Evolutionary conservation across 2,113 vertebrate species (phyloP), one percentile per base, ranked within the genome.

Genomic region (Pelecanus crispus): DNA sequence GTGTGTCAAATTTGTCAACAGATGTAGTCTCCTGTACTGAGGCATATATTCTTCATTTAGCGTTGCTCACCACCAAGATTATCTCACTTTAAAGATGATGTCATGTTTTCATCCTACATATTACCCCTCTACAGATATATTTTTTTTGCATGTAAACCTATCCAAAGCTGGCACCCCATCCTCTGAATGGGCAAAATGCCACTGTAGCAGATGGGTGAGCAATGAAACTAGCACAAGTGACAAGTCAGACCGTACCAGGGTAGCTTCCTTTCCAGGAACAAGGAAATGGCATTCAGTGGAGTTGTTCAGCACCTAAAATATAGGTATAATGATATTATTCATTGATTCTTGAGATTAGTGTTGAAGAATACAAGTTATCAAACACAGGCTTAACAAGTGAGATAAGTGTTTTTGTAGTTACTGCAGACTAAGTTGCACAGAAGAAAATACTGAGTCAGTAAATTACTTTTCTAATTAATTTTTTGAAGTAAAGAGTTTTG

Each of bases 141-240:
- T 77, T 86, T 86, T 52, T 62, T 92, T 65, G 47, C 91, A 94
- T 2, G 0, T 50, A 86, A 75, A 29, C 20, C 36, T 78, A 31
- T 61, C 21, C 63, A 53, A 81, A 87, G 55, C 5, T 95, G 87
- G 72, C 45, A 87, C 56, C 34, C 15, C 32, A 11, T 17, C 55
- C 75, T 89, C 18, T 50, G 62, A 66, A 18, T 4, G 15, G 95
- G 95, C 90, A 93, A 44, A 11, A 9, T 78, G 86, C 95, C 92
- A 93, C 28, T 3, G 22, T 9, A 91, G 90, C 95, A 97, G 95
- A 94, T 95, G 93, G 92, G 62, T 32, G 85, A 79, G 58, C 52
- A 56, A 79, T 31, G 92, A 70, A 92, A 86, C 25, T 13, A 88
- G 72, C 80, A 71, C 42, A 62, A 79, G 68, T 29, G 52, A 83